phyloP scores from a whole-genome alignment of 2,888 invertebrate species.

The Tenthredo scrophulariae region DNA sequence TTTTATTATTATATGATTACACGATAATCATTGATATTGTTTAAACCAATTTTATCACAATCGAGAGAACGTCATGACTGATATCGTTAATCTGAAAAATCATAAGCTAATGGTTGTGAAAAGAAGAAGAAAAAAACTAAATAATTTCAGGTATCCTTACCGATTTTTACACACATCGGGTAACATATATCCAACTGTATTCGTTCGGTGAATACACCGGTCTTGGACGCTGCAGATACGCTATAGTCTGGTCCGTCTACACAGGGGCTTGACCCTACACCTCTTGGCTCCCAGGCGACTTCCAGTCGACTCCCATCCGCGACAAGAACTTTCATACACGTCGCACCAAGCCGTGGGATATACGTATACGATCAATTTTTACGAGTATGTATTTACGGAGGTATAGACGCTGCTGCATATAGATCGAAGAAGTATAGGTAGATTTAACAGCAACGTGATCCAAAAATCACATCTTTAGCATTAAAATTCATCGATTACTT shows the following conservation, averaged over 20 bases:
- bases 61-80: background rate
- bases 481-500: background rate
- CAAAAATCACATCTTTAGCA: background rate
- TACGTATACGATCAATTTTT: background rate
- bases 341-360: background rate
- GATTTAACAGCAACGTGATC: background rate
- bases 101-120: background rate
- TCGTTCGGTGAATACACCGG: slow-evolving; percentile 39
- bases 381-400: background rate
- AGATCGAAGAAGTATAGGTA: slow-evolving; percentile 4
- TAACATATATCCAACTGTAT: background rate
- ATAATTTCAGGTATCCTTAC: background rate
- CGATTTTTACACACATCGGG: background rate
- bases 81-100: background rate
- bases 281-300: slow-evolving; percentile 47
- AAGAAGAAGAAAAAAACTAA: background rate
- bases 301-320: slow-evolving; percentile 39
- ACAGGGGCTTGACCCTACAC: slow-evolving; percentile 50
- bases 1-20: background rate
- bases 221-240: slow-evolving; percentile 33
- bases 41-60: background rate
- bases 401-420: background rate
- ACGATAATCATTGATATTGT: background rate
- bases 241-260: slow-evolving; percentile 42
- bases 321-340: slow-evolving; percentile 44